These are phyloP conservation scores for Olivierus martensii DNA, from an alignment of 1,140 invertebrate species.

Conservation along the genomic window DNA sequence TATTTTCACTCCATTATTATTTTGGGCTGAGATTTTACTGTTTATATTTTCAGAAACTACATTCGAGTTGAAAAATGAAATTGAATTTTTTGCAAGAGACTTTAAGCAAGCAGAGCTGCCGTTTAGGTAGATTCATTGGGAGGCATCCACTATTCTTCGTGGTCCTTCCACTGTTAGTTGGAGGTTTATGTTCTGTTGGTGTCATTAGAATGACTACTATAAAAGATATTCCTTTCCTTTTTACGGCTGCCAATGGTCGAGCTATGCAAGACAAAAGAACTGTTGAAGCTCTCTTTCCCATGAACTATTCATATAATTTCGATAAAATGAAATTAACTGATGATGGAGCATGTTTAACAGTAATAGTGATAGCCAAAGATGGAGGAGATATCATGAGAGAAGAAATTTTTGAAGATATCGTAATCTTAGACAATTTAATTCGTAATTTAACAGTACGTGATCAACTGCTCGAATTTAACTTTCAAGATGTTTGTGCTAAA, in stretches of 20 bases:
- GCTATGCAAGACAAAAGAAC: constrained; percentile 52
- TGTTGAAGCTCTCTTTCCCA: constrained; percentile 40
- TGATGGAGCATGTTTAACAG: constrained; percentile 69
- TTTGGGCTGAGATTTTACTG: too few species aligned
- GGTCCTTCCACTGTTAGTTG: constrained; percentile 62
- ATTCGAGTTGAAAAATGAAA: too few species aligned
- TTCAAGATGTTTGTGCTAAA: constrained; percentile 63
- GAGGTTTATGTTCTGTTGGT: constrained; percentile 65
- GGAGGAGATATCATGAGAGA: constrained; percentile 58
- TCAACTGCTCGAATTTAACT: constrained; percentile 26
- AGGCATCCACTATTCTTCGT: constrained; percentile 72
- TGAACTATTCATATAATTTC: constrained; percentile 14
- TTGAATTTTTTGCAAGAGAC: too few species aligned
- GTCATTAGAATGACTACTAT: constrained; percentile 70
- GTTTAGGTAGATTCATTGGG: constrained; percentile 60
- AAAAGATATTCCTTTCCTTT: constrained; percentile 82
- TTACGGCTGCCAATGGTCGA: constrained; percentile 68
- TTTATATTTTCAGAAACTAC: too few species aligned
- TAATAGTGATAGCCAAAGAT: constrained; percentile 69
- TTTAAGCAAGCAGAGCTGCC: constrained; percentile 33
- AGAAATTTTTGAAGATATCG: constrained; percentile 60
- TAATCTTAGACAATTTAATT: constrained; percentile 55
- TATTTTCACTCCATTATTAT: too few species aligned
- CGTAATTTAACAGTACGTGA: constrained; percentile 49
- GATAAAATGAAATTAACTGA: constrained; percentile 47